These are phyloP conservation scores for Stenurella melanura DNA, from an alignment of 2,888 invertebrate species.

Conservation along the genomic window DNA sequence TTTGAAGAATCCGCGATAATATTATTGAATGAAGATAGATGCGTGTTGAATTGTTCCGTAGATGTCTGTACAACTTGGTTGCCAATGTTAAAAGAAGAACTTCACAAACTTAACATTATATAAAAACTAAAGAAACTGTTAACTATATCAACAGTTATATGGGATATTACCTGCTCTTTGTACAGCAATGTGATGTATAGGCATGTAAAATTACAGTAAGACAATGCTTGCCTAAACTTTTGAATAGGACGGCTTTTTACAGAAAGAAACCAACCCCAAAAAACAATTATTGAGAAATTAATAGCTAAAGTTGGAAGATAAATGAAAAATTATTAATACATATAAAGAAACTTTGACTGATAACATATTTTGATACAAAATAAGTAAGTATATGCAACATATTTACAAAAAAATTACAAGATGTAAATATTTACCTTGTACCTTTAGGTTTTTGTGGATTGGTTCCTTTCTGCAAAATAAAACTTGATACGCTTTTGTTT, in stretches of 20 bases:
- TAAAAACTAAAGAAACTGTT: too few species aligned
- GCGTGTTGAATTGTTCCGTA: too few species aligned
- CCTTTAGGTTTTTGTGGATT: slow-evolving; percentile 15
- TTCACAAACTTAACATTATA: too few species aligned
- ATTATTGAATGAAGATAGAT: too few species aligned
- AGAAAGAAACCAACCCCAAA: slow-evolving; percentile 8
- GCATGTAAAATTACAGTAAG: too few species aligned
- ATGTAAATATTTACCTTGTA: slow-evolving; percentile 11
- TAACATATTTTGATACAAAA: not conserved
- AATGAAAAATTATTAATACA: not conserved
- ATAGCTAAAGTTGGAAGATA: not conserved
- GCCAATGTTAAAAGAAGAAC: too few species aligned
- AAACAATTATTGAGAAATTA: slow-evolving; percentile 9
- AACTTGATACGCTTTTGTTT: not conserved
- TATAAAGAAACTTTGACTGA: not conserved
- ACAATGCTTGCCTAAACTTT: too few species aligned
- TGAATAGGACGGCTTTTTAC: not conserved
- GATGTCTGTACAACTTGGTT: too few species aligned
- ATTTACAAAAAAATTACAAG: slow-evolving; percentile 17
- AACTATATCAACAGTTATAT: too few species aligned
- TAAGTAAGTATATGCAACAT: slow-evolving; percentile 10
- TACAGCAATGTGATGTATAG: too few species aligned
- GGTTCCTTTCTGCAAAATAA: slow-evolving; percentile 22
- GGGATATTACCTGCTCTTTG: too few species aligned
- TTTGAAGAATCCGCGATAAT: too few species aligned